phyloP scores from a whole-genome alignment of 2,113 vertebrate species.

The Chaetodon trifascialis region DNA sequence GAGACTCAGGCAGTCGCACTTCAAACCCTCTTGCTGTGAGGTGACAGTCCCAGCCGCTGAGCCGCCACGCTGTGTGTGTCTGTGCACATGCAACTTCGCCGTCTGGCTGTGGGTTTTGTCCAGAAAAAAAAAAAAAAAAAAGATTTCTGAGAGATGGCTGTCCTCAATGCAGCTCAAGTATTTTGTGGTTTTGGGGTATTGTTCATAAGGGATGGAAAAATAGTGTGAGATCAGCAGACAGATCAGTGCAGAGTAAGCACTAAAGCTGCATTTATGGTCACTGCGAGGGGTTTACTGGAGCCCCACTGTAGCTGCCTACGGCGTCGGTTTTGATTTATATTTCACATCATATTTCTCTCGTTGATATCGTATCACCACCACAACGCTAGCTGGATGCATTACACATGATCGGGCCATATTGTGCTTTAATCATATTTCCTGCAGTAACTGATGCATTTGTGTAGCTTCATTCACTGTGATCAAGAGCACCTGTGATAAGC shows the following conservation, averaged over 20 bases:
- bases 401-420: no score
- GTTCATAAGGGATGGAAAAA: background rate
- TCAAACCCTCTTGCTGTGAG: background rate
- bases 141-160: no score
- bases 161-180: no score
- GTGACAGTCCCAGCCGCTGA: background rate
- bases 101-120: background rate
- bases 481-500: background rate
- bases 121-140: background rate
- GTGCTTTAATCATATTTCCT: background rate
- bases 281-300: background rate
- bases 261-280: slow-evolving; percentile 1
- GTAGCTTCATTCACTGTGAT: background rate
- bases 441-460: background rate
- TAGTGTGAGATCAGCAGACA: background rate
- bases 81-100: background rate
- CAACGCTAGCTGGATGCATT: background rate
- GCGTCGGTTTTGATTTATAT: background rate
- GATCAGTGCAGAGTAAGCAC: background rate
- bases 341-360: background rate
- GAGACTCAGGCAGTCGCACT: background rate
- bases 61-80: background rate
- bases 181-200: no score
- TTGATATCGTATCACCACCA: slow-evolving; percentile 11
- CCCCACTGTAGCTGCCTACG: background rate